A percentile compares a stretch with the other conserved stretches of the same genome.
Conservation (phyloP, 1,140 invertebrate genomes). For the Nylanderia fulva region DNA sequence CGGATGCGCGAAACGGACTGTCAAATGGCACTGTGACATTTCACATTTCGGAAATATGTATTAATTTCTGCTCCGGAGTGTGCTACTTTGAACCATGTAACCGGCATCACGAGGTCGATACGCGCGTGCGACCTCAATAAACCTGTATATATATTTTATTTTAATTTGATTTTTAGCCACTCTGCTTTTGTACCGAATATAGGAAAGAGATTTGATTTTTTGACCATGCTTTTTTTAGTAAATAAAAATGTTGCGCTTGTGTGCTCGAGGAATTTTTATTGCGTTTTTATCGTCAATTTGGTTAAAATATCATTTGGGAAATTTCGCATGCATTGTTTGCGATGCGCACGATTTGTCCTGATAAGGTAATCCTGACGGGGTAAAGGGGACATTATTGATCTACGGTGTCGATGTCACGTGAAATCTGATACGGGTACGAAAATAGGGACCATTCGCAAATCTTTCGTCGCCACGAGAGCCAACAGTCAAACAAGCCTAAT, state of each 20-base stretch:
- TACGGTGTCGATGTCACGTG: constrained; percentile 9
- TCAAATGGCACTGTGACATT: constrained; percentile 49
- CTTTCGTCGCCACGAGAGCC: neutral
- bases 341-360: neutral
- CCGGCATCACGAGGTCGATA: neutral
- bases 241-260: neutral
- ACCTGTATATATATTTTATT: constrained; percentile 9
- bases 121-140: constrained; percentile 15
- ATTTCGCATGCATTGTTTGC: neutral
- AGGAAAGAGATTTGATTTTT: neutral
- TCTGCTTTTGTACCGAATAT: neutral
- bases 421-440: constrained; percentile 19
- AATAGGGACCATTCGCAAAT: neutral
- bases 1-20: neutral
- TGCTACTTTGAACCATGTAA: neutral
- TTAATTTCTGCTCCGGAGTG: neutral
- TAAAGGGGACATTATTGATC: constrained; percentile 19
- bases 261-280: neutral
- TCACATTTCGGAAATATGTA: constrained; percentile 33
- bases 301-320: neutral
- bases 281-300: neutral
- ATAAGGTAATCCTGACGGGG: neutral
- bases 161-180: neutral
- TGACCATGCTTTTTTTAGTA: neutral
- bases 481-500: neutral